A percentile compares a stretch with the other conserved stretches of the same genome.
Evolutionary conservation across 2,888 invertebrate genomes (phyloP).

Genomic region (Macroteleia sp.): DNA sequence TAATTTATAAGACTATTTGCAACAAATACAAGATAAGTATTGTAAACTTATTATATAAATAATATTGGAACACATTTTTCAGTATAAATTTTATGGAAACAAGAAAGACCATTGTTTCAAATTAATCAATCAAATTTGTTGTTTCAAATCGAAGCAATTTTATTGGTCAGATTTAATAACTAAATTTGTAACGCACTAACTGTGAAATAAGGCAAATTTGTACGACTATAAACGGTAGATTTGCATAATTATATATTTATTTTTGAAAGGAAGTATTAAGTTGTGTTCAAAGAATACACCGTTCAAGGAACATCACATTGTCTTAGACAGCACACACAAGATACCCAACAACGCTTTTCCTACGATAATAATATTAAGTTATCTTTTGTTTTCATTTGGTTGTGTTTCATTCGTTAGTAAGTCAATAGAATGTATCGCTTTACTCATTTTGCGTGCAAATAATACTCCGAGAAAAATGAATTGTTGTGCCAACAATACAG

Average conservation of each 20-base stretch:
- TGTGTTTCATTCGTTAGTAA: conserved; percentile 16
- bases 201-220: conserved; percentile 32
- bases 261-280: conserved; percentile 43
- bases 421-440: conserved; percentile 15
- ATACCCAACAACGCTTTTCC: conserved; percentile 17
- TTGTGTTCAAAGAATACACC: conserved; percentile 28
- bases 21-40: too few species aligned
- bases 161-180: too few species aligned
- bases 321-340: conserved; percentile 7
- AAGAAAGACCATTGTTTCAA: too few species aligned
- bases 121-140: too few species aligned
- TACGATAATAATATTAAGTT: conserved; percentile 20
- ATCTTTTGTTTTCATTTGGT: conserved; percentile 29
- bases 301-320: conserved; percentile 28
- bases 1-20: too few species aligned
- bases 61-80: too few species aligned
- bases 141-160: too few species aligned
- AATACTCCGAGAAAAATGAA: conserved; percentile 20
- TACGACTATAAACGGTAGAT: conserved; percentile 22
- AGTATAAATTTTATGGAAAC: too few species aligned
- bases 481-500: conserved; percentile 33
- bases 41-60: too few species aligned
- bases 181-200: too few species aligned
- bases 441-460: conserved; percentile 24
- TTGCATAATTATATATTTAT: conserved; percentile 10